Evolutionary conservation across 1,140 invertebrate genomes (phyloP), one percentile per base, ranked within the genome.

Genomic region (Solen grandis): DNA sequence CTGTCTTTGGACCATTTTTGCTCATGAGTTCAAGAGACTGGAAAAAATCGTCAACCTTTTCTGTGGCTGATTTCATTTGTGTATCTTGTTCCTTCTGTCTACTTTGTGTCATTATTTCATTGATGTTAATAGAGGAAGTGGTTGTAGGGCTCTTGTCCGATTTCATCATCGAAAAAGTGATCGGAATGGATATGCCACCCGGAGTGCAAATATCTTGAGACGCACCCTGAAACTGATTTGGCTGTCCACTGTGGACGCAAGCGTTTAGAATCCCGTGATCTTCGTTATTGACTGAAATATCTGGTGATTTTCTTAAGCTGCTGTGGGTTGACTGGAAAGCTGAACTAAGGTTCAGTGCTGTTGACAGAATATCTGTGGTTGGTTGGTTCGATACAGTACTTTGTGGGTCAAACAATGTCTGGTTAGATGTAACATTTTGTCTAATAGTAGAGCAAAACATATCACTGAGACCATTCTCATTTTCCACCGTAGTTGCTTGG

Each of bases 11-110:
- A 59, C 85, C 94, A 96, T 0, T 94, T 83, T 95, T 96, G 82
- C 96, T 96, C 89, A 96, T 96, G 19, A 97, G 90, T 88, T 97
- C 96, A 31, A 97, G 90, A 0, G 96, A 96, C 29, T 95, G 96
- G 87, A 97, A 97, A 88, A 97, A 97, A 19, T 96, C 94, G 87
- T 96, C 96, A 0, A 96, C 96, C 36, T 76, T 79, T 27, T 85
- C 83, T 35, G 36, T 33, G 38, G 50, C 41, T 27, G 35, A 22
- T 3, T 22, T 22, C 13, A 60, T 16, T 8, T n/a, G 50, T 54
- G 19, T 54, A 19, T 46, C 41, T 46, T 8, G 19, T 8, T 46
- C 57, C 29, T 60, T 60, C 57, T 2, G 19, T 33, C 8, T 19
- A 46, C 19, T 46, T 46, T 19, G 8, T 19, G 35, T 38, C 27